phyloP scores from a whole-genome alignment of 2,888 invertebrate genomes.

The Tipula unca region DNA sequence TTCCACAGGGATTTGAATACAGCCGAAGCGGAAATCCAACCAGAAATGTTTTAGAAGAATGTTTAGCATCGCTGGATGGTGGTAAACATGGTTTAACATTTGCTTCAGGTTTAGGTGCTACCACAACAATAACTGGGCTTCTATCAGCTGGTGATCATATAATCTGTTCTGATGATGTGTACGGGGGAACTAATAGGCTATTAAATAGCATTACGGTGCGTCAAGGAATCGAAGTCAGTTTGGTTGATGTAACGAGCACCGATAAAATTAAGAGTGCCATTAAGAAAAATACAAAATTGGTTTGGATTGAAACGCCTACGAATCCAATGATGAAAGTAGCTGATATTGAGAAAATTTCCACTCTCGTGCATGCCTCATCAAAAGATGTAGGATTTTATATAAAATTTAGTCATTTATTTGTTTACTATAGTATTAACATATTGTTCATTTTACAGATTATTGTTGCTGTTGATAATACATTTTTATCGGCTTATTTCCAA shows the following conservation, averaged over 20 bases:
- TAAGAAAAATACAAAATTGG: conserved; percentile 75
- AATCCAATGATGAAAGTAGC: conserved; percentile 87
- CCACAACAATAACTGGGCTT: conserved; percentile 64
- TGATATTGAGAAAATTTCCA: conserved; percentile 67
- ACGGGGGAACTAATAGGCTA: conserved; percentile 84
- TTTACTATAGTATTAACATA: conserved; percentile 19
- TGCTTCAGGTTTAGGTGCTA: conserved; percentile 86
- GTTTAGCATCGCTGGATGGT: conserved; percentile 82
- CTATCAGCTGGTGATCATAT: conserved; percentile 83
- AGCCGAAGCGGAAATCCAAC: conserved; percentile 93
- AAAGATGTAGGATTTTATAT: conserved; percentile 27
- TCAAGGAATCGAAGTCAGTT: conserved; percentile 64
- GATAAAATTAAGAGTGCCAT: conserved; percentile 59
- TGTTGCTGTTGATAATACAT: conserved; percentile 88
- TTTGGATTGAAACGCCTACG: conserved; percentile 96
- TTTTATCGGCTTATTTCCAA: conserved; percentile 85
- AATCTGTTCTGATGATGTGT: conserved; percentile 84
- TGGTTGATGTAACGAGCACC: conserved; percentile 66
- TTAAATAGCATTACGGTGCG: conserved; percentile 55
- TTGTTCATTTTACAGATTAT: conserved; percentile 45
- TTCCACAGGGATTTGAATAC: conserved; percentile 74
- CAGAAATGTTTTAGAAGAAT: conserved; percentile 76
- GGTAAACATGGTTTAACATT: conserved; percentile 77
- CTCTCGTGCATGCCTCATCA: conserved; percentile 49
- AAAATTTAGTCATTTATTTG: background rate